Conservation (phyloP, 2,888 invertebrate genomes). For the Sinhomidia bicolor region DNA sequence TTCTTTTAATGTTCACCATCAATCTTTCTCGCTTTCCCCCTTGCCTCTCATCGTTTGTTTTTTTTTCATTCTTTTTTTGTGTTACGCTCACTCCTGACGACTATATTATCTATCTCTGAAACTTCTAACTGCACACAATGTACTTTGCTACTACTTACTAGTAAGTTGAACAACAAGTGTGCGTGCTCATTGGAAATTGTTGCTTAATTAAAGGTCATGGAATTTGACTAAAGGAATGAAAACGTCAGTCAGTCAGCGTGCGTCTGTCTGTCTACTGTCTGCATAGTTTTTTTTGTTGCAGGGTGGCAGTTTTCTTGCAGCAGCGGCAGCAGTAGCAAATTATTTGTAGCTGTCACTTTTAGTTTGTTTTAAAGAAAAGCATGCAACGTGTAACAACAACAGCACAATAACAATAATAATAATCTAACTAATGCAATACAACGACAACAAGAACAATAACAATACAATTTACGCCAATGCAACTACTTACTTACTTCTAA, state of each 20-base stretch:
- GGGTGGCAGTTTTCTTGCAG: neutral
- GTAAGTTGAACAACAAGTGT: no score
- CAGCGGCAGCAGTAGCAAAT: neutral
- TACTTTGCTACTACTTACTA: neutral
- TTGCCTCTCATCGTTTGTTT: neutral
- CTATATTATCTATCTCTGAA: no score
- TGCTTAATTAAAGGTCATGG: conserved; percentile 39
- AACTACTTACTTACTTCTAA: no score
- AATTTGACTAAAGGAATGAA: conserved; percentile 26
- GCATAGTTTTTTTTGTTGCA: neutral
- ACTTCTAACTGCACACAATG: no score
- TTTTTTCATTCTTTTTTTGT: neutral
- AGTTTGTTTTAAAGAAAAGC: neutral
- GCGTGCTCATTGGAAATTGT: neutral
- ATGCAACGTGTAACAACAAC: neutral
- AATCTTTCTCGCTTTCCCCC: neutral
- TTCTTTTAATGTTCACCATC: conserved; percentile 32
- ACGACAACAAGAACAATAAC: no score
- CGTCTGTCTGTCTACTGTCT: conserved; percentile 33
- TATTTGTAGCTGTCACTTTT: neutral
- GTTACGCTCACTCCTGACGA: neutral
- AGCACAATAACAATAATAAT: neutral
- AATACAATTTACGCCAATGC: no score
- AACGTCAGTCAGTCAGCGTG: conserved; percentile 29
- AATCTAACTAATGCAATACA: no score